A percentile compares a stretch with the other conserved stretches of the same genome.
Evolutionary conservation across 2,888 invertebrate species (phyloP).

Genomic region (Sceliomorpha sp.): DNA sequence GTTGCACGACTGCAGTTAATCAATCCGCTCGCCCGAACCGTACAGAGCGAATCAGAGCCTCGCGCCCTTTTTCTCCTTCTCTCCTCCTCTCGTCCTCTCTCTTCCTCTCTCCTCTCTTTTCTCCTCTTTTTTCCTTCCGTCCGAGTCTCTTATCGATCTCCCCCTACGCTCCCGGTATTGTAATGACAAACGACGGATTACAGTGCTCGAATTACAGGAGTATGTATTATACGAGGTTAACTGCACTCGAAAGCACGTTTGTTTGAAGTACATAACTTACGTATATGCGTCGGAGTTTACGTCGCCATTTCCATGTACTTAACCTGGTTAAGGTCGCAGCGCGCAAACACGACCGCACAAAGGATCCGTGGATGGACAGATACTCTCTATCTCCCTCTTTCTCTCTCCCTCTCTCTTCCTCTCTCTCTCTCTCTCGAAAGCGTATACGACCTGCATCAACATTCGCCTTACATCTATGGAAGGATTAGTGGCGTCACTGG

Average conservation of each 20-base stretch:
- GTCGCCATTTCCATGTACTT: slow-evolving; percentile 45
- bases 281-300: slow-evolving; percentile 29
- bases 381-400: no score
- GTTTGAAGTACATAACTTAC: slow-evolving; percentile 37
- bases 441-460: no score
- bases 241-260: slow-evolving; percentile 29
- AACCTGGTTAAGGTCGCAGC: slow-evolving; percentile 43
- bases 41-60: not conserved
- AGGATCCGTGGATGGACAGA: slow-evolving; percentile 40
- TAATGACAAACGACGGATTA: slow-evolving; percentile 15
- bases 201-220: slow-evolving; percentile 11
- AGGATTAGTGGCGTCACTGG: no score
- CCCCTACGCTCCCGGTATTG: slow-evolving; percentile 9
- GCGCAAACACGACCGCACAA: slow-evolving; percentile 41
- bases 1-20: slow-evolving; percentile 8
- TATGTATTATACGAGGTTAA: slow-evolving; percentile 28
- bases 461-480: no score
- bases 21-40: slow-evolving; percentile 4
- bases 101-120: not conserved
- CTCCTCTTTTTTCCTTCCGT: slow-evolving; percentile 2
- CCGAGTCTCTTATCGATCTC: slow-evolving; percentile 11
- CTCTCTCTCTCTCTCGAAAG: slow-evolving; percentile 7
- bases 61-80: not conserved
- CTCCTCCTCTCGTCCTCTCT: slow-evolving; percentile 2
- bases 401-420: slow-evolving; percentile 16